Evolutionary conservation across 2,113 vertebrate species (phyloP).

Genomic region (Penelope pileata): DNA sequence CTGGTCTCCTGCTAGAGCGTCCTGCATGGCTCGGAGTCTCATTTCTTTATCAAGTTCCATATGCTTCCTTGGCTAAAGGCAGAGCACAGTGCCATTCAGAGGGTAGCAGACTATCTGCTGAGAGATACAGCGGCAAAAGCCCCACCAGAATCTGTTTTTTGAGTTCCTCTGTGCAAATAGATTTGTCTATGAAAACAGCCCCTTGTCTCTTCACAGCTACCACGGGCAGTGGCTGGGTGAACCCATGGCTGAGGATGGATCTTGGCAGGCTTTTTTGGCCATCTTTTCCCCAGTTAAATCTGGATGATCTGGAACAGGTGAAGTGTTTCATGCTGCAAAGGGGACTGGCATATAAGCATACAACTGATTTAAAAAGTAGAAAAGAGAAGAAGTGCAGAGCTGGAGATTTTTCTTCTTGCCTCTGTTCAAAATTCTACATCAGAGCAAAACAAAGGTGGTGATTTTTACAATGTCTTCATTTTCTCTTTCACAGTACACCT

Average conservation of each 20-base stretch:
- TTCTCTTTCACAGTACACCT: not conserved
- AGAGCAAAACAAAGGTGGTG: not conserved
- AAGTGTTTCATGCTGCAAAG: not conserved
- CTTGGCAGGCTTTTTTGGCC: not conserved
- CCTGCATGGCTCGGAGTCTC: not conserved
- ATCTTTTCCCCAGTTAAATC: fast-evolving
- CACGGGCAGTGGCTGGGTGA: not conserved
- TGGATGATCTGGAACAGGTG: not conserved
- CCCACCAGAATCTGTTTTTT: not conserved
- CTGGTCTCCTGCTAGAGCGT: constrained; percentile 20
- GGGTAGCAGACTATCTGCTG: not conserved
- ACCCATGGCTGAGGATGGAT: fast-evolving
- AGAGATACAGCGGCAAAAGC: not conserved
- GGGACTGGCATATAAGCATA: not conserved
- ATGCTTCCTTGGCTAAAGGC: not conserved
- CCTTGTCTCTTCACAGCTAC: not conserved
- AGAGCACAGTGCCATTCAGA: not conserved
- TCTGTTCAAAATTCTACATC: not conserved
- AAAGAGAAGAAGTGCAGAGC: no score
- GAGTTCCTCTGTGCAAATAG: not conserved
- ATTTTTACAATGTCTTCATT: not conserved
- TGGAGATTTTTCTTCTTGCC: not conserved
- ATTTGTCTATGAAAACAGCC: not conserved
- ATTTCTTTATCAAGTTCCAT: constrained; percentile 48
- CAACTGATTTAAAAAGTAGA: not conserved